Conservation (phyloP, 2,888 invertebrate genomes). For the Fabriciana adippe region DNA sequence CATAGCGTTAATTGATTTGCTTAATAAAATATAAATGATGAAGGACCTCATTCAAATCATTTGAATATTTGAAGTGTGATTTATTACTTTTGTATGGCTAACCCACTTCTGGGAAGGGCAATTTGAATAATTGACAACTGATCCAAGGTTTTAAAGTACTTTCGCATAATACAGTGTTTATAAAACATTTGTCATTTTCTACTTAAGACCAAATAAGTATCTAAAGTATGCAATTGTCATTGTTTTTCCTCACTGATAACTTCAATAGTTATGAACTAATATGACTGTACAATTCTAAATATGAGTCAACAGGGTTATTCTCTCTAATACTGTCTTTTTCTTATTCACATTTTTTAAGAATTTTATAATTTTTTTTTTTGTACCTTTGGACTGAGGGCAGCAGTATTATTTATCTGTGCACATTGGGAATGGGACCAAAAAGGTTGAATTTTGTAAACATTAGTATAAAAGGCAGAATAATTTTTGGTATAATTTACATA, state of each 20-base stretch:
- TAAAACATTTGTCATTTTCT: conserved; percentile 4
- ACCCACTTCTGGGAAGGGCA: conserved; percentile 25
- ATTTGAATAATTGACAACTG: conserved; percentile 19
- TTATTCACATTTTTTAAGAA: conserved; percentile 36
- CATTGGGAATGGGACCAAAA: conserved; percentile 48
- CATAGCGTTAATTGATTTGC: conserved; percentile 33
- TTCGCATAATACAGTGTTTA: conserved; percentile 5
- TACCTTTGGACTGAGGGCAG: conserved; percentile 43
- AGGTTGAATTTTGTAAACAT: conserved; percentile 39
- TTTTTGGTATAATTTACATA: conserved; percentile 37
- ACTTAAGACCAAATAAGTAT: background rate
- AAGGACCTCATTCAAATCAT: conserved; percentile 22
- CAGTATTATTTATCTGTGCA: conserved; percentile 38
- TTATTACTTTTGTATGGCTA: conserved; percentile 25
- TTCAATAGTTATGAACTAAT: conserved; percentile 13
- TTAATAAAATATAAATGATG: conserved; percentile 24
- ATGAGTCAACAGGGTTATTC: conserved; percentile 55
- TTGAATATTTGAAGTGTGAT: conserved; percentile 23
- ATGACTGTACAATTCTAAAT: conserved; percentile 50
- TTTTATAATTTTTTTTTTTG: conserved; percentile 34
- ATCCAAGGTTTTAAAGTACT: conserved; percentile 6
- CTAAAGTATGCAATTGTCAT: conserved; percentile 7
- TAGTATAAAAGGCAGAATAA: conserved; percentile 37
- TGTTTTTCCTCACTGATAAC: conserved; percentile 9
- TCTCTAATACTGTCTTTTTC: conserved; percentile 40